These are phyloP conservation scores for Mus spretus DNA, from an alignment of 2,797 vertebrate species.

Conservation along the genomic window DNA sequence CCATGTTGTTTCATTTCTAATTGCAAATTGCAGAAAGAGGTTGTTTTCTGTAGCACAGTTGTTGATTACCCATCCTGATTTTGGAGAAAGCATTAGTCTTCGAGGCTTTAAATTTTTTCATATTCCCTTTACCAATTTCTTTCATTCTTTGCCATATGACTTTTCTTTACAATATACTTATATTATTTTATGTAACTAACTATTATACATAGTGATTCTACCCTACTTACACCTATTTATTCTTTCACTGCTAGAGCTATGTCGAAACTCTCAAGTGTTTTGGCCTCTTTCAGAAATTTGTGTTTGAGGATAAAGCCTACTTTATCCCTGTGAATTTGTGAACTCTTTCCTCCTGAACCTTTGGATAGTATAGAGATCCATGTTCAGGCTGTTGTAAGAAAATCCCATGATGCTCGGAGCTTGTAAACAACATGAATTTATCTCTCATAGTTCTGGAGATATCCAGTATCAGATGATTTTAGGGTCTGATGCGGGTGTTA, in stretches of 20 bases:
- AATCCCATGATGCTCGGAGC: not conserved
- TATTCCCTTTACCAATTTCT: not conserved
- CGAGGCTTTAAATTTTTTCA: not conserved
- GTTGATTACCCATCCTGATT: not conserved
- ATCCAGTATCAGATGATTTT: not conserved
- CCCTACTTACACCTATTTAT: not conserved
- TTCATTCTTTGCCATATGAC: not conserved
- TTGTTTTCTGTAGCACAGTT: conserved; percentile 22
- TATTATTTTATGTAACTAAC: not conserved
- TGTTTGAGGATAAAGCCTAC: not conserved
- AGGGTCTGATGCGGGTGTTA: not conserved
- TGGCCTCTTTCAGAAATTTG: conserved; percentile 22
- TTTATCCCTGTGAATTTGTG: not conserved
- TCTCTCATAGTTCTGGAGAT: not conserved
- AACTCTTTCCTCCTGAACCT: not conserved
- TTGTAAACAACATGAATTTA: not conserved
- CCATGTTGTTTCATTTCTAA: not conserved
- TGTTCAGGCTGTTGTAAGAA: not conserved
- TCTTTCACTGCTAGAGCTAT: not conserved
- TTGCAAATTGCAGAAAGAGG: not conserved
- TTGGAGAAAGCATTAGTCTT: not conserved
- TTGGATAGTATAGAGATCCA: not conserved
- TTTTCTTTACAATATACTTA: not conserved
- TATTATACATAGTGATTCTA: not conserved
- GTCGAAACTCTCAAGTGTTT: not conserved